These are phyloP conservation scores for Spea hammondii DNA, from an alignment of 2,797 vertebrate species.

Conservation along the genomic window DNA sequence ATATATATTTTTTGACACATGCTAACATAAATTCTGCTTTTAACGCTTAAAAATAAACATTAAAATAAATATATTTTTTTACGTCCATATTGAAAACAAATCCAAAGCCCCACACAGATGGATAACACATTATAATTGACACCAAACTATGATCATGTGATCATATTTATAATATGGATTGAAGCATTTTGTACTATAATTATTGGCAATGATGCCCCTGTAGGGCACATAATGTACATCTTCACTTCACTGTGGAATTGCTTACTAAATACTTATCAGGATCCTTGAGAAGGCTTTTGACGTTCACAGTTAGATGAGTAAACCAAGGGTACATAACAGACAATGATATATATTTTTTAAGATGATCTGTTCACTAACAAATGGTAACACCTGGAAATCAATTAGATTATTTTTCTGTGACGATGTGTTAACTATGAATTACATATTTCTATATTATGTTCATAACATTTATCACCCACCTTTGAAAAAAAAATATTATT, in stretches of 20 bases:
- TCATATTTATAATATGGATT: not conserved
- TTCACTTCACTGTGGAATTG: conserved; percentile 24
- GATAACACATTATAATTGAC: conserved; percentile 9
- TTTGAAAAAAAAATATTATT: conserved; percentile 56
- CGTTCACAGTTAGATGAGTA: conserved; percentile 21
- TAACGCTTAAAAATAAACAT: conserved; percentile 11
- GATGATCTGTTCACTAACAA: conserved; percentile 21
- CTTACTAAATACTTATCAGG: not conserved
- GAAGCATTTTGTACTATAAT: conserved; percentile 2
- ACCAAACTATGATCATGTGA: conserved; percentile 27
- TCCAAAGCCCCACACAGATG: not conserved
- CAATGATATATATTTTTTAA: not conserved
- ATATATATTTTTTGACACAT: conserved; percentile 27
- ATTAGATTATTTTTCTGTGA: not conserved
- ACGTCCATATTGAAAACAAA: conserved; percentile 23
- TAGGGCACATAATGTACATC: conserved; percentile 21
- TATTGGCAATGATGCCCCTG: conserved; percentile 20
- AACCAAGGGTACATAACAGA: conserved; percentile 29
- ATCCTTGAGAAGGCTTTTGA: conserved; percentile 13
- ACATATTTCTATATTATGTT: not conserved
- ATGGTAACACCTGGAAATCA: conserved; percentile 19
- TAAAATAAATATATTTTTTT: conserved; percentile 3
- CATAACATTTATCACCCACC: conserved; percentile 60
- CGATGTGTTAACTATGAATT: not conserved
- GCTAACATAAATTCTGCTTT: conserved; percentile 11